These are phyloP conservation scores for Calliopsis andreniformis DNA, from an alignment of 1,140 invertebrate species.

Conservation along the genomic window DNA sequence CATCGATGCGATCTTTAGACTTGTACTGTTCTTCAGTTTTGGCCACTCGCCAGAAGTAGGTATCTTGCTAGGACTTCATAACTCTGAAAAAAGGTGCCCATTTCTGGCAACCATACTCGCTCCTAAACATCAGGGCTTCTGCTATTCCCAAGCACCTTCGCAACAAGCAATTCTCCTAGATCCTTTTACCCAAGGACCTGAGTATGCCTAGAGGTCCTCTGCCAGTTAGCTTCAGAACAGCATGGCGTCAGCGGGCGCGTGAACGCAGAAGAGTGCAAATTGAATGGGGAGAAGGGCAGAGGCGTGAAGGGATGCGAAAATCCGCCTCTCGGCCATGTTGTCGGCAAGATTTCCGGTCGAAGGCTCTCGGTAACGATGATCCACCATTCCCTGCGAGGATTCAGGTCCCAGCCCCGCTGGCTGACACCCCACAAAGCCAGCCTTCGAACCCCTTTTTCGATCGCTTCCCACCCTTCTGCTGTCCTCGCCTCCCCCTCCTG, in stretches of 20 bases:
- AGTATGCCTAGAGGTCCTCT: neutral
- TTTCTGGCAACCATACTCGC: too few relatives aligned
- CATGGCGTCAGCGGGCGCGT: conserved; percentile 8
- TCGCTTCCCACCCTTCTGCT: neutral
- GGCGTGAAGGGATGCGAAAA: neutral
- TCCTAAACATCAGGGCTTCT: too few relatives aligned
- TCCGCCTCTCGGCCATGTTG: conserved; percentile 12
- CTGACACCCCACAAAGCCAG: neutral
- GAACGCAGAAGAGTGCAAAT: conserved; percentile 56
- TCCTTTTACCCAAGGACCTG: too few relatives aligned
- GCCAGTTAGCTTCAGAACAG: conserved; percentile 9
- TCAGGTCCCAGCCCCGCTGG: conserved; percentile 15
- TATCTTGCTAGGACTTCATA: neutral
- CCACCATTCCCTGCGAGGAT: conserved; percentile 48
- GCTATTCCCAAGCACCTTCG: too few relatives aligned
- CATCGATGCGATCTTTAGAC: too few relatives aligned
- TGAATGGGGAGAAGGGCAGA: conserved; percentile 30
- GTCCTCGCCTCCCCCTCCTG: conserved; percentile 11
- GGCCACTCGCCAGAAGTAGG: neutral
- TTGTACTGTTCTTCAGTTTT: too few relatives aligned
- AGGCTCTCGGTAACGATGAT: conserved; percentile 67
- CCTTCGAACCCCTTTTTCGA: neutral
- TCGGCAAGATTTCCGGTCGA: conserved; percentile 64
- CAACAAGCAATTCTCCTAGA: too few relatives aligned
- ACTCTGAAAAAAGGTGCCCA: too few relatives aligned